Conservation (phyloP, 2,888 invertebrate species). For the Oligia fasciuncula region DNA sequence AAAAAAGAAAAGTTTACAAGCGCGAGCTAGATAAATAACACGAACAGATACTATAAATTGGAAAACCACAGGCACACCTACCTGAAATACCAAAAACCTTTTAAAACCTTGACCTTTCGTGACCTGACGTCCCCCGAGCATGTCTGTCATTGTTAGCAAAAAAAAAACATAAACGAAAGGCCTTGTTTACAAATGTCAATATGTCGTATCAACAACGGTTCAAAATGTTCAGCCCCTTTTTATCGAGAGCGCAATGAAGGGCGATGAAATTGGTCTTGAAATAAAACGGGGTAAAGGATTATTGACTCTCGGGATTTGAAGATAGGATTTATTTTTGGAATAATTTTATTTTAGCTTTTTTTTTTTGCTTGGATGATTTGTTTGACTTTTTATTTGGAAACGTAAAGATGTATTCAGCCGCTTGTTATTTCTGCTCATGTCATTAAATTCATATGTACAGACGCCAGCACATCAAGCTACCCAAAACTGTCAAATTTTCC, state of each 20-base stretch:
- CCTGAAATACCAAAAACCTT: background rate
- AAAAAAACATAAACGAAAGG: slow-evolving; percentile 13
- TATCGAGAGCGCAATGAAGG: slow-evolving; percentile 38
- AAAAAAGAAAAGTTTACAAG: background rate
- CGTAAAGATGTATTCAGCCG: no score
- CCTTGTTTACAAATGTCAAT: slow-evolving; percentile 49
- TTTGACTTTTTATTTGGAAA: background rate
- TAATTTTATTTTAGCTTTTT: background rate
- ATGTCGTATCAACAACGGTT: slow-evolving; percentile 32
- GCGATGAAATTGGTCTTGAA: slow-evolving; percentile 27
- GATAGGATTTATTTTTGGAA: slow-evolving; percentile 9
- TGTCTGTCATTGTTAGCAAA: slow-evolving; percentile 13
- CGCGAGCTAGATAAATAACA: background rate
- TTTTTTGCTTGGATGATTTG: background rate
- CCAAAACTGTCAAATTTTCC: no score
- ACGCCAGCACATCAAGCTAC: no score
- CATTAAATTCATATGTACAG: no score
- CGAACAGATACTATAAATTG: background rate
- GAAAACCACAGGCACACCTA: background rate
- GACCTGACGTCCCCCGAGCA: slow-evolving; percentile 2
- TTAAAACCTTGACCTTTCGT: slow-evolving; percentile 3
- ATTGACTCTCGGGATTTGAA: slow-evolving; percentile 22
- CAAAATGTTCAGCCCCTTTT: slow-evolving; percentile 30
- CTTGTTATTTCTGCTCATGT: no score
- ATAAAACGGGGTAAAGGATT: slow-evolving; percentile 28